Evolutionary conservation across 2,113 vertebrate species (phyloP).

Genomic region (Amphilophus citrinellus): DNA sequence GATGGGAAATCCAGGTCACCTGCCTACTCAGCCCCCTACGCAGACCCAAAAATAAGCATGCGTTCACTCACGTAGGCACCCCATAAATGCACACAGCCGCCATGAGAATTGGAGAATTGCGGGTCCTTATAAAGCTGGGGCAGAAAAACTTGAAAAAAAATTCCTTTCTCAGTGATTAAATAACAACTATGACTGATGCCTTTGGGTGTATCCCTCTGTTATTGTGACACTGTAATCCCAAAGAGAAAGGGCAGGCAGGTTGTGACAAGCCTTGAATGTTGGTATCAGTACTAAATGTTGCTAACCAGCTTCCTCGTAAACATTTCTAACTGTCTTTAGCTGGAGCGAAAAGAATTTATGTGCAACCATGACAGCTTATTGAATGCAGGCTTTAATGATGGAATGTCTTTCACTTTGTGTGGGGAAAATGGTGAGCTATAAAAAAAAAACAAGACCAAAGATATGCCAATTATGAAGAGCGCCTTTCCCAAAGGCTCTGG

Average conservation of each 20-base stretch:
- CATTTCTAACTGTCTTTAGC: slow-evolving; percentile 25
- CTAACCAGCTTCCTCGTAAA: slow-evolving; percentile 17
- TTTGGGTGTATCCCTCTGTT: background rate
- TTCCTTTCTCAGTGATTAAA: background rate
- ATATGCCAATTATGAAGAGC: slow-evolving; percentile 26
- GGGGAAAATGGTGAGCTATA: slow-evolving; percentile 42
- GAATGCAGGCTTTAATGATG: slow-evolving; percentile 4
- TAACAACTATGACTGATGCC: background rate
- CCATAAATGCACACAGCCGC: background rate
- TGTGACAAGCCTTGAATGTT: slow-evolving; percentile 29
- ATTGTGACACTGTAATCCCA: background rate
- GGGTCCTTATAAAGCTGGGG: background rate
- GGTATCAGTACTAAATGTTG: slow-evolving; percentile 10
- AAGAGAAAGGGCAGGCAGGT: slow-evolving; percentile 26
- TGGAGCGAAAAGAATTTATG: background rate
- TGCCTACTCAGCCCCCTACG: slow-evolving; percentile 6
- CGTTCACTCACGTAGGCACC: slow-evolving; percentile 5
- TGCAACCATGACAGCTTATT: slow-evolving; percentile 18
- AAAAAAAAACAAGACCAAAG: slow-evolving; percentile 17
- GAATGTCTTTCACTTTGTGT: slow-evolving; percentile 9
- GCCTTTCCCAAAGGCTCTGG: slow-evolving; percentile 34
- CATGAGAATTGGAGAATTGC: background rate
- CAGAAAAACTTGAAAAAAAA: background rate
- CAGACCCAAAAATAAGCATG: slow-evolving; percentile 6
- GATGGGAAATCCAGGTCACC: slow-evolving; percentile 62